Conservation (phyloP, 35 echinoderm and acorn worm species). For the Heliocidaris erythrogramma region DNA sequence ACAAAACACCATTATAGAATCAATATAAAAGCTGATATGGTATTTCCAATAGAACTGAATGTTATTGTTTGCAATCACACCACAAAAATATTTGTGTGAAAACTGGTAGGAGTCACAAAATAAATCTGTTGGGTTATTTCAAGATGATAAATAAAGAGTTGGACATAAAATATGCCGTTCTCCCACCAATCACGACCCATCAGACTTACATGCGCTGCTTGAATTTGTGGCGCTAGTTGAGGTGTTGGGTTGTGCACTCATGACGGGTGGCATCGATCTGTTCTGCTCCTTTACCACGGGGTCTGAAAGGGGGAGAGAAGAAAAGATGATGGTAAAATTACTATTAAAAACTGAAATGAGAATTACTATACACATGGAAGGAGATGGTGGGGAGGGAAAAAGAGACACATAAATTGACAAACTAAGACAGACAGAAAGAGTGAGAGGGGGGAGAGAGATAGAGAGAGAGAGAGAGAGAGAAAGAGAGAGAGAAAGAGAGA, state of each 20-base stretch:
- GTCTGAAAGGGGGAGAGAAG: constrained; percentile 48
- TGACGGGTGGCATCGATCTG: constrained; percentile 80
- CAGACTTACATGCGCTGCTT: constrained; percentile 1
- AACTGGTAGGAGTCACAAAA: neutral
- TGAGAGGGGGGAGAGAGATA: no score
- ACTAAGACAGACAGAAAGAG: no score
- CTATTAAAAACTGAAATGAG: no score
- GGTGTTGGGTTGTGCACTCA: constrained; percentile 54
- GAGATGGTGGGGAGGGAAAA: no score
- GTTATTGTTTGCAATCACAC: neutral
- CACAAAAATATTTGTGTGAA: neutral
- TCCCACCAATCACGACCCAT: neutral
- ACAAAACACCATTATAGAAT: neutral
- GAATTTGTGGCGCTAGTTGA: constrained; percentile 72
- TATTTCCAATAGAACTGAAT: neutral
- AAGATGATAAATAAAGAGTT: neutral
- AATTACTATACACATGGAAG: no score
- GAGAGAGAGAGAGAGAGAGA: no score
- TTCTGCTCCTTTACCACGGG: constrained; percentile 94
- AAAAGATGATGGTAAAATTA: neutral
- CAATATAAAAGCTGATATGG: neutral
- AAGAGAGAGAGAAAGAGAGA: no score
- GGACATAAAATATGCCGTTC: neutral
- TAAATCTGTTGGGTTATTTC: no score
- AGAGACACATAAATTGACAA: no score